Percentiles rank a stretch among this genome's conserved stretches.
Evolutionary conservation across 37 sponge, comb jelly and placozoan genomes (phyloP).

Genomic region (Oscarella lobularis): DNA sequence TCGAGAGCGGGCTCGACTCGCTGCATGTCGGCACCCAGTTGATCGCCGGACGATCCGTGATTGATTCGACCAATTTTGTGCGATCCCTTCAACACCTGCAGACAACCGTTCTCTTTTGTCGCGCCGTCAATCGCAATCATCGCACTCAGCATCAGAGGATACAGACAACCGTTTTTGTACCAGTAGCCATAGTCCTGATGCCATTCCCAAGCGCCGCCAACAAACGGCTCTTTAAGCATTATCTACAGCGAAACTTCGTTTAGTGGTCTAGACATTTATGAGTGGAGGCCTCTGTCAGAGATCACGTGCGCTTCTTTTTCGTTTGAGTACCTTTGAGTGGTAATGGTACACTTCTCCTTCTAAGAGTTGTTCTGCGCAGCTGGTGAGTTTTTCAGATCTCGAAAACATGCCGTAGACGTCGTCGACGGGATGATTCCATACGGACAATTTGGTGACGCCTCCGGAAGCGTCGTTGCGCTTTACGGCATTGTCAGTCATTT

Average conservation of each 20-base stretch:
- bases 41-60: neutral
- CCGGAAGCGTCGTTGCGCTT: neutral
- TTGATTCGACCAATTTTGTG: neutral
- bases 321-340: conserved; percentile 2
- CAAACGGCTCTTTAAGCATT: conserved; percentile 7
- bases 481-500: neutral
- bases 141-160: conserved; percentile 8
- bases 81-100: conserved; percentile 2
- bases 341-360: neutral
- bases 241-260: neutral
- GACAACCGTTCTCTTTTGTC: conserved; percentile 5
- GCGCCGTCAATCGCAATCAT: conserved; percentile 9
- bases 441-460: neutral
- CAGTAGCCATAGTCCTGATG: conserved; percentile 13
- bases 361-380: neutral
- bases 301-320: no score
- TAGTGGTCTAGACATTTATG: neutral
- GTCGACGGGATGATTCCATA: conserved; percentile 7
- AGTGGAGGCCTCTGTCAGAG: neutral
- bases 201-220: conserved; percentile 9
- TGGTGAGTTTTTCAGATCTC: neutral
- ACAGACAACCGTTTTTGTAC: conserved; percentile 11
- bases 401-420: conserved; percentile 4
- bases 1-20: neutral
- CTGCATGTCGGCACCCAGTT: conserved; percentile 1